These are phyloP conservation scores for Pseudomyrmex cubaensis DNA, from an alignment of 1,140 invertebrate species.

Conservation along the genomic window DNA sequence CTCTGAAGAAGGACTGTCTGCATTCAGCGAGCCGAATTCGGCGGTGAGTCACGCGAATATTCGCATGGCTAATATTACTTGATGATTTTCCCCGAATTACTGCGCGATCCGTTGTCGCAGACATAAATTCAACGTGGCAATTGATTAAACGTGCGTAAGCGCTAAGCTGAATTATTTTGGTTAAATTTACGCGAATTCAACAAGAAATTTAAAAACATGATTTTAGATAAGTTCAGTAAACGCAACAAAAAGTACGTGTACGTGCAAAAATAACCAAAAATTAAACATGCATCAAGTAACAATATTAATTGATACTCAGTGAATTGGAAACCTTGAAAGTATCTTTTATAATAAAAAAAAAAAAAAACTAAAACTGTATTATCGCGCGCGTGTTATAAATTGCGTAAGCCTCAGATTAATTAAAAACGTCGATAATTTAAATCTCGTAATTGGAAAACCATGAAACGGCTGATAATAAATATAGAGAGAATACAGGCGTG, in stretches of 20 bases:
- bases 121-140: slow-evolving; percentile 18
- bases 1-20: slow-evolving; percentile 12
- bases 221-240: background rate
- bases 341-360: background rate
- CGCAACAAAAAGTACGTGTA: too few relatives aligned
- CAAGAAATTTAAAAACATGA: background rate
- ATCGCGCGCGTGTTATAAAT: too few relatives aligned
- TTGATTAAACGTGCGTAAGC: slow-evolving; percentile 26
- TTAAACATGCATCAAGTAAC: too few relatives aligned
- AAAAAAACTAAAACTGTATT: background rate
- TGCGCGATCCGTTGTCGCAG: background rate
- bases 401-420: slow-evolving; percentile 4
- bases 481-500: background rate
- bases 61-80: slow-evolving; percentile 9
- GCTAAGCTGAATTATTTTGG: background rate
- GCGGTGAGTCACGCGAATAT: slow-evolving; percentile 23
- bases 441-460: slow-evolving; percentile 7
- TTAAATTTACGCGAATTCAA: slow-evolving; percentile 13
- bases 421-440: slow-evolving; percentile 19
- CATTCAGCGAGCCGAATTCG: slow-evolving; percentile 32
- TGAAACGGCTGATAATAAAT: slow-evolving; percentile 36
- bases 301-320: too few relatives aligned
- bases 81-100: background rate
- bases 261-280: too few relatives aligned
- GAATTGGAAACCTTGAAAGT: too few relatives aligned